Evolutionary conservation across 1,140 invertebrate species (phyloP).

Genomic region (Euwallacea fornicatus): DNA sequence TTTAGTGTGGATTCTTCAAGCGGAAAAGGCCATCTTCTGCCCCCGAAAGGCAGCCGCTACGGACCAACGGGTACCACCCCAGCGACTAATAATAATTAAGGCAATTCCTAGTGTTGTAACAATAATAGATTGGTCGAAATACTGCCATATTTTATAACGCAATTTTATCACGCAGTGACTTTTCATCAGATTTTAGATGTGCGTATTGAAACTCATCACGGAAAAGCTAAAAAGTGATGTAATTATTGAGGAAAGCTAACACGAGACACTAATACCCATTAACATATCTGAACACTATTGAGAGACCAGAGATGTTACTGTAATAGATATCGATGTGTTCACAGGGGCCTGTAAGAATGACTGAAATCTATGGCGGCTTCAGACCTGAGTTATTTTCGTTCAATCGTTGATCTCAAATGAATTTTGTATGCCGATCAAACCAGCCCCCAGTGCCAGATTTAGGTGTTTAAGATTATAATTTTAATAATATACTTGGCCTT

Average conservation of each 20-base stretch:
- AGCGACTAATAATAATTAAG: conserved; percentile 55
- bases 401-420: too few relatives aligned
- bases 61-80: conserved; percentile 69
- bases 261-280: too few relatives aligned
- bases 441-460: background rate
- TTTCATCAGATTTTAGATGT: background rate
- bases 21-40: conserved; percentile 79
- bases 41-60: conserved; percentile 81
- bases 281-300: too few relatives aligned
- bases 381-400: too few relatives aligned
- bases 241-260: too few relatives aligned
- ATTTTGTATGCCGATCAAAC: too few relatives aligned
- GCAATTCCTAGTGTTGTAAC: too few relatives aligned
- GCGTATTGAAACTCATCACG: conserved; percentile 5
- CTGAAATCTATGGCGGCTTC: too few relatives aligned
- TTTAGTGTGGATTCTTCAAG: conserved; percentile 91
- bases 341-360: too few relatives aligned
- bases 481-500: conserved; percentile 15
- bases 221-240: too few relatives aligned
- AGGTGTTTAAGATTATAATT: background rate
- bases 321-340: too few relatives aligned
- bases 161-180: conserved; percentile 5
- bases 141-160: conserved; percentile 10
- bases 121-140: conserved; percentile 1
- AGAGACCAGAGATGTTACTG: too few relatives aligned